Evolutionary conservation across 2,888 invertebrate species (phyloP), one percentile per base, ranked within the genome.

Genomic region (Lamellibrachia satsuma): DNA sequence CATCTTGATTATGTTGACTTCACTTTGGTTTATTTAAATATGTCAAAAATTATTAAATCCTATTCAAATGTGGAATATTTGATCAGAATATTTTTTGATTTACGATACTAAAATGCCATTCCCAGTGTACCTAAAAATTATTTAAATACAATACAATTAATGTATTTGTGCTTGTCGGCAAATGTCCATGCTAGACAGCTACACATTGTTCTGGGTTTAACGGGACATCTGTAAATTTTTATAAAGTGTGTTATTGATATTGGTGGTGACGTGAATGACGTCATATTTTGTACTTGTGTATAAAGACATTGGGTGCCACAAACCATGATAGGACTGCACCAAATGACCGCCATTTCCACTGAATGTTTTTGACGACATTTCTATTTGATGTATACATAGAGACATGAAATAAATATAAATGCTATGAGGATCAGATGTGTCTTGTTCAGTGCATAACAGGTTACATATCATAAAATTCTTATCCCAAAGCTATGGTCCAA

Each of bases 331-430:
- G 75, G 75, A 15, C 15, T 15, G 75, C 75, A 75, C 75, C 75
- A 75, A 75, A 75, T 75, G 75, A 75, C 75, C 15, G 75, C 75
- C 75, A 75, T 75, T 75, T 75, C 75, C 75, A 75, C 75, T 75
- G 3, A 22, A 75, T 75, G 75, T 75, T 75, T 75, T 75, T 75
- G 75, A 75, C n/a, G 75, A 75, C 75, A 75, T 75, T 75, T 75
- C 75, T 75, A 75, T 75, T 75, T 75, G 75, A 75, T 75, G 75
- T 75, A 75, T 75, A 75, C 75, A 75, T 75, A 75, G 75, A 75
- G 75, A 75, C 22, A 75, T 75, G 75, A 75, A 75, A 75, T 75
- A 75, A 75, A 75, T 15, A n/a, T 75, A n/a, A 75, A 75, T 75
- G 75, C 75, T 75, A 75, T 75, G 75, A 75, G 22, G 15, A 75